Evolutionary conservation across 64 coral and sea anemone species (phyloP).

Genomic region (Montipora cactus): DNA sequence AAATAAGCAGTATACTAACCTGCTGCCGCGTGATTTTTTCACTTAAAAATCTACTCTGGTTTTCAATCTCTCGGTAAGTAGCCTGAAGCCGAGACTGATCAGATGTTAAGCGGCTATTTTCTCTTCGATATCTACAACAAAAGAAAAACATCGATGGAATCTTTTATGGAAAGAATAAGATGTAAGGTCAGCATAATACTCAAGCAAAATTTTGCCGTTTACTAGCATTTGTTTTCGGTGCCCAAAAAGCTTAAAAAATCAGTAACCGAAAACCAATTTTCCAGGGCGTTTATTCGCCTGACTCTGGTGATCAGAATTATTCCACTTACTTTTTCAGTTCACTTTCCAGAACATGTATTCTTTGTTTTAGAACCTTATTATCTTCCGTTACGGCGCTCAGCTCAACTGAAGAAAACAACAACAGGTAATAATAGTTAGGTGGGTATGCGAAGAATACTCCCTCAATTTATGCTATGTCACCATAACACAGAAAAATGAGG

Average conservation of each 20-base stretch:
- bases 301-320: background rate
- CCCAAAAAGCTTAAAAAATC: no score
- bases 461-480: no score
- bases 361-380: slow-evolving; percentile 86
- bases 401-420: slow-evolving; percentile 68
- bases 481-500: no score
- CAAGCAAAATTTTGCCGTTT: background rate
- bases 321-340: slow-evolving; percentile 91
- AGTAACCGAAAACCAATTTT: no score
- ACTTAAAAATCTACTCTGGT: slow-evolving; percentile 51
- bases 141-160: background rate
- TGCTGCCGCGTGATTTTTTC: slow-evolving; percentile 73
- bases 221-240: no score
- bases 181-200: background rate
- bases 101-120: slow-evolving; percentile 84
- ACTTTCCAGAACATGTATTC: slow-evolving; percentile 94
- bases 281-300: no score
- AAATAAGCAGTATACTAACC: slow-evolving; percentile 27
- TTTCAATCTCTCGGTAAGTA: slow-evolving; percentile 76
- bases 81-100: slow-evolving; percentile 78
- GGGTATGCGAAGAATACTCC: no score
- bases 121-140: slow-evolving; percentile 75
- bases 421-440: no score
- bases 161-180: background rate
- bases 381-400: slow-evolving; percentile 89